Conservation (phyloP, 2,888 invertebrate species). For the Apocheima hispidaria region DNA sequence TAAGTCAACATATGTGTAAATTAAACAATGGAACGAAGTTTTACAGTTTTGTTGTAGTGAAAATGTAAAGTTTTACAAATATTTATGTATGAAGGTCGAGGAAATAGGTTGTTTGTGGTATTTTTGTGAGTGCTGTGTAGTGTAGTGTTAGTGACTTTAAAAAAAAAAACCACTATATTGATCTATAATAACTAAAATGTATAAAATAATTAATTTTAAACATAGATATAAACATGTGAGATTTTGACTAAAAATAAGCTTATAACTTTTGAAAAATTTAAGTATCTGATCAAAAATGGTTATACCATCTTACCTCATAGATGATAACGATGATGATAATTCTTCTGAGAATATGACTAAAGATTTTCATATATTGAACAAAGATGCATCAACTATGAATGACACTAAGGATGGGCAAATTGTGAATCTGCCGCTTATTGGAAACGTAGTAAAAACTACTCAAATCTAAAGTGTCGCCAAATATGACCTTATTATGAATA, state of each 20-base stretch:
- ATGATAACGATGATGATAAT: constrained; percentile 1
- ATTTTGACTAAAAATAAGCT: too few species aligned
- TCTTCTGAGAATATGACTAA: background rate
- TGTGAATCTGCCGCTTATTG: constrained; percentile 2
- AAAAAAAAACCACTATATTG: background rate
- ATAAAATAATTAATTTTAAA: constrained; percentile 13
- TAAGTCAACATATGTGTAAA: background rate
- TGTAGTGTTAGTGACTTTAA: background rate
- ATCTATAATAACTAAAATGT: background rate
- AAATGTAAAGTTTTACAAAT: background rate
- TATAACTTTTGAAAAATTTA: too few species aligned
- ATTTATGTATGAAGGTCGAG: background rate
- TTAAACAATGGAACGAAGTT: background rate
- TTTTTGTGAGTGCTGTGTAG: background rate
- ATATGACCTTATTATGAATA: constrained; percentile 3
- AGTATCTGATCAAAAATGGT: constrained; percentile 4
- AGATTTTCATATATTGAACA: background rate
- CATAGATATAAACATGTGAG: constrained; percentile 1
- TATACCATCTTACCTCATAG: constrained; percentile 2
- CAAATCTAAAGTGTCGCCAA: constrained; percentile 4
- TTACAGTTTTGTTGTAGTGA: background rate
- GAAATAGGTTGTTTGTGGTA: background rate
- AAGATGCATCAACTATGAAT: background rate
- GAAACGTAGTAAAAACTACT: background rate
- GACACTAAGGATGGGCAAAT: background rate